Conservation (phyloP, 1,140 invertebrate genomes). For the Scaptodrosophila lebanonensis region DNA sequence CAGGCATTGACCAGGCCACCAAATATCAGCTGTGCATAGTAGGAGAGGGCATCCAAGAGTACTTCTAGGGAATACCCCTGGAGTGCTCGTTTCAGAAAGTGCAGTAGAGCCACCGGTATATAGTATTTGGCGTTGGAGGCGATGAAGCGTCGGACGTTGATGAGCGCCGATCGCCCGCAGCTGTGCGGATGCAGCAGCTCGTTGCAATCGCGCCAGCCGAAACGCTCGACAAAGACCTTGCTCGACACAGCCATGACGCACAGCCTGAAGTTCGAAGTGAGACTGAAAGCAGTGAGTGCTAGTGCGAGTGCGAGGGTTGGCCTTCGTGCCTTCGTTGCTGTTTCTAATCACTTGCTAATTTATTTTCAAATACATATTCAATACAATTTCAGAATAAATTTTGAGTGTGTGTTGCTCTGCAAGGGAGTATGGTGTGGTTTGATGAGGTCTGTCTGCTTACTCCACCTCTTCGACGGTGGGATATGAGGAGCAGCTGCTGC, state of each 20-base stretch:
- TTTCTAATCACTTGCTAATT: slow-evolving; percentile 20
- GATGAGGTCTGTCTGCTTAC: slow-evolving; percentile 17
- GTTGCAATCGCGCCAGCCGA: slow-evolving; percentile 26
- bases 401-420: not conserved
- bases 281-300: slow-evolving; percentile 4
- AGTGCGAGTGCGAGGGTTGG: not conserved
- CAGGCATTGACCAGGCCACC: slow-evolving; percentile 20
- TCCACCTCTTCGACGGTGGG: slow-evolving; percentile 73
- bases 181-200: slow-evolving; percentile 34
- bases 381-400: not conserved
- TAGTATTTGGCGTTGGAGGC: slow-evolving; percentile 49
- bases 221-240: slow-evolving; percentile 30
- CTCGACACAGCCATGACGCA: slow-evolving; percentile 30
- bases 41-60: slow-evolving; percentile 13
- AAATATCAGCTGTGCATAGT: slow-evolving; percentile 27
- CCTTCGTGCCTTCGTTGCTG: not conserved
- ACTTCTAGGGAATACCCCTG: slow-evolving; percentile 1
- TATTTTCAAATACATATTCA: slow-evolving; percentile 32
- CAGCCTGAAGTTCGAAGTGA: not conserved
- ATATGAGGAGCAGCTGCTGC: slow-evolving; percentile 64
- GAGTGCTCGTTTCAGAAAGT: slow-evolving; percentile 12
- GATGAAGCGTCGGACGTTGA: slow-evolving; percentile 28
- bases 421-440: not conserved
- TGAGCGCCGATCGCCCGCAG: slow-evolving; percentile 18
- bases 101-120: slow-evolving; percentile 32